phyloP scores from a whole-genome alignment of 2,888 invertebrate species.

The Melinaea marsaeus region DNA sequence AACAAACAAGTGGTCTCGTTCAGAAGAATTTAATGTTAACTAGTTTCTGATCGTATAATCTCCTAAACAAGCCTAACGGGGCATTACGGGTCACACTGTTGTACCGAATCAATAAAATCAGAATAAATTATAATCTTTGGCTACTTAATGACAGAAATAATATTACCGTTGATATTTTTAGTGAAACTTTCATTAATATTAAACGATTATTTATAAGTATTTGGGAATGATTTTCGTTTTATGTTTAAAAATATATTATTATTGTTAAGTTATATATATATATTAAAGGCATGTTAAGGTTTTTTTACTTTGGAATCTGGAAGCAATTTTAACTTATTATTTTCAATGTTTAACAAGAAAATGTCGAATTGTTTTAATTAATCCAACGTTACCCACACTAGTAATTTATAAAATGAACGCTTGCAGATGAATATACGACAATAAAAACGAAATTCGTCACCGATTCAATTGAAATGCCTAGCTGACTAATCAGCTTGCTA shows the following conservation, averaged over 20 bases:
- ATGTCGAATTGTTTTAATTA: no score
- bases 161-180: constrained; percentile 16
- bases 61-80: constrained; percentile 14
- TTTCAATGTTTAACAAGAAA: no score
- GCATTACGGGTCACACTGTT: constrained; percentile 20
- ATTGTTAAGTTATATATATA: no score
- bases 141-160: constrained; percentile 20
- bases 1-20: constrained; percentile 12
- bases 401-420: neutral
- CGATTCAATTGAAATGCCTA: constrained; percentile 49
- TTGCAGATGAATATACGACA: constrained; percentile 13
- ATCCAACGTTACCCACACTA: no score
- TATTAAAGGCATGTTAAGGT: no score
- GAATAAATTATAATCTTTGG: constrained; percentile 26
- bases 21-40: constrained; percentile 20
- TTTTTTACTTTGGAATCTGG: no score
- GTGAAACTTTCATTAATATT: constrained; percentile 10
- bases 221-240: constrained; percentile 1
- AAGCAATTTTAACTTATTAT: no score
- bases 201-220: neutral
- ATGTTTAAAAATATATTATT: no score
- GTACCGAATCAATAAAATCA: constrained; percentile 24
- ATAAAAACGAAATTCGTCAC: constrained; percentile 41
- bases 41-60: constrained; percentile 4
- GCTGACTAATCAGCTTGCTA: constrained; percentile 49